phyloP scores from a whole-genome alignment of 2,113 vertebrate species.

The Cariama cristata region DNA sequence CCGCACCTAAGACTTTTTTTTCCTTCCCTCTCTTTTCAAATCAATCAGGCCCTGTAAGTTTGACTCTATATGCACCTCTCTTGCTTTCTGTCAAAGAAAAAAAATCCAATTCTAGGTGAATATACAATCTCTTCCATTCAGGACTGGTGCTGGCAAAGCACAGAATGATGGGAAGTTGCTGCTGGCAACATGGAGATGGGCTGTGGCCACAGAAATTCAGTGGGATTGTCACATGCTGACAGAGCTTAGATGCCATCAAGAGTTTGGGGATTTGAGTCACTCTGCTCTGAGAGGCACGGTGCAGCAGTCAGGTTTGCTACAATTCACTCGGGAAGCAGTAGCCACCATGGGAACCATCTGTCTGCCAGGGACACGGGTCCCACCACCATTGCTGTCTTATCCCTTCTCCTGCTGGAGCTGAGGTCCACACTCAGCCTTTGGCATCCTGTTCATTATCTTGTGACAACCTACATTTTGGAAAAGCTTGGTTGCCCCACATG shows the following conservation, averaged over 20 bases:
- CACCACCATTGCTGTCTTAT: not conserved
- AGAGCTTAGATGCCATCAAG: not conserved
- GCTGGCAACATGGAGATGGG: constrained; percentile 37
- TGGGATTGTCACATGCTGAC: not conserved
- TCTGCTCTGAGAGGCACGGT: not conserved
- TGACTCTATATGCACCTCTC: not conserved
- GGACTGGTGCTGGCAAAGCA: constrained; percentile 44
- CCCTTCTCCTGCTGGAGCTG: not conserved
- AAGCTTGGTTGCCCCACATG: not conserved
- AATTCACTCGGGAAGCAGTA: not conserved
- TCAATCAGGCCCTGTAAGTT: constrained; percentile 66
- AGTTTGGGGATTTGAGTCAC: not conserved
- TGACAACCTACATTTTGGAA: not conserved
- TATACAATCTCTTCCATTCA: constrained; percentile 70
- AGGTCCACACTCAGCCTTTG: not conserved
- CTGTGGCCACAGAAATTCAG: constrained; percentile 27
- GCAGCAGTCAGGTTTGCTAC: not conserved
- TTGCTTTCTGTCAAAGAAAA: constrained; percentile 48
- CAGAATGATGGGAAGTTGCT: constrained; percentile 4
- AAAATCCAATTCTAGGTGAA: constrained; percentile 48
- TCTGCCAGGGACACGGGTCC: not conserved
- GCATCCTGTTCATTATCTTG: not conserved
- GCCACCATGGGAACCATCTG: rapidly evolving
- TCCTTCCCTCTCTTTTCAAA: constrained; percentile 57
- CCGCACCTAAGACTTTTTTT: constrained; percentile 59